Percentiles rank a stretch among this genome's conserved stretches.
These are phyloP conservation scores for Cyprinella venusta DNA, from an alignment of 2,797 vertebrate species.

Conservation along the genomic window DNA sequence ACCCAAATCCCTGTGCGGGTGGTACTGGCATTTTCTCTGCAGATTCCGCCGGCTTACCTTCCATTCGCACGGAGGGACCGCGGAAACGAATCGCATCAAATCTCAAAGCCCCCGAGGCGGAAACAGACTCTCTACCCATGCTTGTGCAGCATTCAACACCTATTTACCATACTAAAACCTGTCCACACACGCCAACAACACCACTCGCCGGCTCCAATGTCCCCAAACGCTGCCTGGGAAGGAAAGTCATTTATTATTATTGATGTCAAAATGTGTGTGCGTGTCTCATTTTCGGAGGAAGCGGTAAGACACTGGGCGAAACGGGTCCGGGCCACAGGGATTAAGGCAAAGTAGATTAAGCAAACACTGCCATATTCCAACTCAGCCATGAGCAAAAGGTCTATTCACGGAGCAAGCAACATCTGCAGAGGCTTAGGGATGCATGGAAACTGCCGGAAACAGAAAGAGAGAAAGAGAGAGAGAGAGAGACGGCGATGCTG, in stretches of 20 bases:
- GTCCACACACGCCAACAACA: constrained; percentile 53
- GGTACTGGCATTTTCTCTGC: constrained; percentile 52
- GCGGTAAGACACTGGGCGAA: constrained; percentile 51
- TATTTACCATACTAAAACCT: constrained; percentile 58
- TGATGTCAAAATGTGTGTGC: constrained; percentile 51
- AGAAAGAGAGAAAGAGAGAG: constrained; percentile 3
- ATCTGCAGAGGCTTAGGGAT: constrained; percentile 62
- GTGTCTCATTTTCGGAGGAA: constrained; percentile 43
- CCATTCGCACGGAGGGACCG: constrained; percentile 54
- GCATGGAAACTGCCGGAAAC: constrained; percentile 53
- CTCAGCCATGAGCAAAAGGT: constrained; percentile 52
- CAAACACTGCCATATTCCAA: constrained; percentile 57
- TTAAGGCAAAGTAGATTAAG: constrained; percentile 65
- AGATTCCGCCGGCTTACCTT: constrained; percentile 61
- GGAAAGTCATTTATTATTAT: constrained; percentile 60
- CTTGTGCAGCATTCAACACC: constrained; percentile 55
- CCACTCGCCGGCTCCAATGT: constrained; percentile 36
- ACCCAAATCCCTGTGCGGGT: constrained; percentile 56
- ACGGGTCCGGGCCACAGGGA: constrained; percentile 58
- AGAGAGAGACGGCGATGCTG: constrained; percentile 15
- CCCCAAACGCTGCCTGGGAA: constrained; percentile 50
- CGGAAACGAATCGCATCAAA: constrained; percentile 60
- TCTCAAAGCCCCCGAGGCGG: constrained; percentile 60
- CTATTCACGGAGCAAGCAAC: constrained; percentile 55
- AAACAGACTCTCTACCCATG: constrained; percentile 52